Base-by-base conservation (phyloP, 1,140 invertebrate species). In the Gonioctena quinquepunctata region DNA sequence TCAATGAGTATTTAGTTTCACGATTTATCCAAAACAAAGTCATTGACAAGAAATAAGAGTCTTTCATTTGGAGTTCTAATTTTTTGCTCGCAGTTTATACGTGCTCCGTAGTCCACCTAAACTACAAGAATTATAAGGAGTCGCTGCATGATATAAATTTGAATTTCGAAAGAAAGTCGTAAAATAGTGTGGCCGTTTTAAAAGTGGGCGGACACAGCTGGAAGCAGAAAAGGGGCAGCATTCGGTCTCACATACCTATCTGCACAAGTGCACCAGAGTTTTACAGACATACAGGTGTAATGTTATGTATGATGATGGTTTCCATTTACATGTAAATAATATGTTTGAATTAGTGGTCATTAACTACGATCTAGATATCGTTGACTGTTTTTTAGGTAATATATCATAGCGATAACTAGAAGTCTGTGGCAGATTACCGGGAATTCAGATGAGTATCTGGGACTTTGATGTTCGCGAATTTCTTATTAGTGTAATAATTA, bases 341-440 rank as follows among this genome's bases (percentile, higher is more conserved):
- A 54, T 54, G 52, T 21, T 54, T 54, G 3, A 54, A 54, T 54
- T 54, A 54, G 52, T 54, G 22, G 52, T 54, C 52, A 54, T 54
- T 54, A 54, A 18, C 18, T 13, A 18, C 1, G 19, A 54, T 54
- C 52, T 54, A 54, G 52, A 54, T 54, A 54, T 16, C 52, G 52
- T 23, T 8, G 33, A 42, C 33, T n/a, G 22, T 54, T 54, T 54
- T 54, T 54, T 18, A 23, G 52, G 52, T 54, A 21, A 18, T 54
- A 54, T 18, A 54, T 54, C 52, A 54, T 54, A 54, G 13, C 19
- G 52, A 8, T 18, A 22, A 54, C 52, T 54, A 54, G 52, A 54
- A 54, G 52, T 21, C 52, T 11, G 52, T n/a, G 16, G 33, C 16
- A 13, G 13, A 42, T 42, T 42, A n/a, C 33, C 33, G 3, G 33